Evolutionary conservation across 1,140 invertebrate genomes (phyloP).

Genomic region (Paralvinella palmiformis): DNA sequence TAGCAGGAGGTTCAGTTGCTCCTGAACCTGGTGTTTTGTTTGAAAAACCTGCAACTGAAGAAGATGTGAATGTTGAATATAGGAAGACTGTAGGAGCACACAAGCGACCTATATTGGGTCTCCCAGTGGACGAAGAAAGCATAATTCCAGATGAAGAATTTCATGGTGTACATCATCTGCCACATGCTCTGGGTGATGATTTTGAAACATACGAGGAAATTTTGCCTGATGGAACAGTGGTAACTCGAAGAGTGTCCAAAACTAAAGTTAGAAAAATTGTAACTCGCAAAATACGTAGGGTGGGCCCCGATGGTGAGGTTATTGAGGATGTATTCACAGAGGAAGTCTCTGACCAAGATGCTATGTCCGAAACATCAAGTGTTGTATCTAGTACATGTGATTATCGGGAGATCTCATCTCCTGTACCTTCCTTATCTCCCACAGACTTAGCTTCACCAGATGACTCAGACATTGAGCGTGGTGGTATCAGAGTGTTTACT

Average conservation of each 20-base stretch:
- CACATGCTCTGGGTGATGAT: too few relatives aligned
- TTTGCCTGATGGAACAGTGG: slow-evolving; percentile 17
- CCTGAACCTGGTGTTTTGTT: background rate
- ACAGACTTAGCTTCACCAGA: background rate
- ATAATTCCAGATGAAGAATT: background rate
- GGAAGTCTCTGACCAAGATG: slow-evolving; percentile 1
- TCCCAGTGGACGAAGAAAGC: background rate
- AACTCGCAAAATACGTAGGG: slow-evolving; percentile 12
- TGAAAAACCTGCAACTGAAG: background rate
- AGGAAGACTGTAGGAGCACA: background rate
- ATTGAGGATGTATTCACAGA: slow-evolving; percentile 16
- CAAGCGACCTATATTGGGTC: background rate
- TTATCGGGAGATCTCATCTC: background rate
- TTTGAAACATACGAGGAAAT: slow-evolving; percentile 24
- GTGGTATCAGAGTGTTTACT: slow-evolving; percentile 19
- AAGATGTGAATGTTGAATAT: background rate
- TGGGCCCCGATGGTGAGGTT: slow-evolving; percentile 21
- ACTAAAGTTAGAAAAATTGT: slow-evolving; percentile 8
- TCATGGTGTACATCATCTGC: background rate
- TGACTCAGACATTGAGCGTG: slow-evolving; percentile 13
- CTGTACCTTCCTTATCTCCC: background rate
- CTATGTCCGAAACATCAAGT: background rate
- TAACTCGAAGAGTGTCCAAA: background rate
- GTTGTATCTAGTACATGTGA: background rate
- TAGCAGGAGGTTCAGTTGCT: background rate